Evolutionary conservation across 2,888 invertebrate genomes (phyloP).

Genomic region (Diaprepes abbreviatus): DNA sequence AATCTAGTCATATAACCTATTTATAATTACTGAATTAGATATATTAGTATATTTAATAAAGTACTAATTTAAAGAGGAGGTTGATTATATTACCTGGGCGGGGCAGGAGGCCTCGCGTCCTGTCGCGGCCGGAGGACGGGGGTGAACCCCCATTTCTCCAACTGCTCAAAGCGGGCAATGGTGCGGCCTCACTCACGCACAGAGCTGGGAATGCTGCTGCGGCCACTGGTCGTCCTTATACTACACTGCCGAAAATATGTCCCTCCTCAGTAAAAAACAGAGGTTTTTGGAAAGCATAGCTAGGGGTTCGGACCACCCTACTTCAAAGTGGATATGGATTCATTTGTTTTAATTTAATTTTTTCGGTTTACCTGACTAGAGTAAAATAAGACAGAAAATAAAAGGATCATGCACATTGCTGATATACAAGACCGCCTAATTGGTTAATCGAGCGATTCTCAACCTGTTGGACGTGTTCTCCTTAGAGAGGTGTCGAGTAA

Average conservation of each 20-base stretch:
- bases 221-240: slow-evolving; percentile 3
- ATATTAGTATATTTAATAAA: no score
- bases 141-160: slow-evolving; percentile 98
- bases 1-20: no score
- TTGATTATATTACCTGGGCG: slow-evolving; percentile 75
- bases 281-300: slow-evolving; percentile 17
- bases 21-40: no score
- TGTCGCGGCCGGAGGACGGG: slow-evolving; percentile 97
- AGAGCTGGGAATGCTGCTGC: slow-evolving; percentile 20
- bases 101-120: slow-evolving; percentile 88
- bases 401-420: no score
- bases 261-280: slow-evolving; percentile 15
- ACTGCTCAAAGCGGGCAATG: slow-evolving; percentile 98
- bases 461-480: no score
- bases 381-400: background rate
- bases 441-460: no score
- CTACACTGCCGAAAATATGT: slow-evolving; percentile 16
- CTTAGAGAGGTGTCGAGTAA: no score
- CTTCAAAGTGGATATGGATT: background rate
- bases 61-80: no score
- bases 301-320: slow-evolving; percentile 15
- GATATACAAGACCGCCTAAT: no score
- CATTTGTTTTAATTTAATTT: background rate
- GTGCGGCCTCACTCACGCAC: slow-evolving; percentile 74
- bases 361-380: background rate